A percentile compares a stretch with the other conserved stretches of the same genome.
phyloP scores from a whole-genome alignment of 2,113 vertebrate species.

The Jacana jacana region DNA sequence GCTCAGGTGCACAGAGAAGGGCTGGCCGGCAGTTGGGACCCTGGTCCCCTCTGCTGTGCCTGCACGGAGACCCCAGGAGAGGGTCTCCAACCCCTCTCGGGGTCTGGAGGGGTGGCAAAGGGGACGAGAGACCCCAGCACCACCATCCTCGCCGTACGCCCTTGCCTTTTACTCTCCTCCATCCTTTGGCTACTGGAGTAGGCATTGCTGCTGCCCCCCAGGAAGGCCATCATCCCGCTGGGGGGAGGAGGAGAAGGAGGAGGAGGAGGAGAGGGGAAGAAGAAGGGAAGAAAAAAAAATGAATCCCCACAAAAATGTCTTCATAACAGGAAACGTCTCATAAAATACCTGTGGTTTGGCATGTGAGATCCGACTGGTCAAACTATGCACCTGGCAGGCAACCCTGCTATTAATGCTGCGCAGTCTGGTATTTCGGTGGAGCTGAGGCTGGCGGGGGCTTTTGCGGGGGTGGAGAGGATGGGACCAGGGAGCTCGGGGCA shows the following conservation, averaged over 20 bases:
- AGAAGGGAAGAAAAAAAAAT: conserved; percentile 16
- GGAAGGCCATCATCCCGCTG: not conserved
- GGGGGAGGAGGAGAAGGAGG: not conserved
- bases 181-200: rapidly evolving
- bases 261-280: not conserved
- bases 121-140: rapidly evolving
- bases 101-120: rapidly evolving
- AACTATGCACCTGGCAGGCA: conserved; percentile 78
- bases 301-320: conserved; percentile 74
- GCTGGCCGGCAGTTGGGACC: rapidly evolving
- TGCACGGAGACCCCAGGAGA: not conserved
- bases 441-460: not conserved
- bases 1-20: not conserved
- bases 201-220: rapidly evolving
- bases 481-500: not conserved
- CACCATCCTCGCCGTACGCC: rapidly evolving
- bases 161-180: not conserved
- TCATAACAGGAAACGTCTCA: conserved; percentile 83
- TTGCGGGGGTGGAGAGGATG: not conserved
- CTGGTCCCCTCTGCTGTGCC: rapidly evolving
- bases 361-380: conserved; percentile 58
- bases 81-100: not conserved
- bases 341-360: conserved; percentile 84
- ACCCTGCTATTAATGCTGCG: conserved; percentile 68
- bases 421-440: conserved; percentile 71